Base-by-base conservation (phyloP, 1,140 invertebrate species). In the Coenobita brevimanus region DNA sequence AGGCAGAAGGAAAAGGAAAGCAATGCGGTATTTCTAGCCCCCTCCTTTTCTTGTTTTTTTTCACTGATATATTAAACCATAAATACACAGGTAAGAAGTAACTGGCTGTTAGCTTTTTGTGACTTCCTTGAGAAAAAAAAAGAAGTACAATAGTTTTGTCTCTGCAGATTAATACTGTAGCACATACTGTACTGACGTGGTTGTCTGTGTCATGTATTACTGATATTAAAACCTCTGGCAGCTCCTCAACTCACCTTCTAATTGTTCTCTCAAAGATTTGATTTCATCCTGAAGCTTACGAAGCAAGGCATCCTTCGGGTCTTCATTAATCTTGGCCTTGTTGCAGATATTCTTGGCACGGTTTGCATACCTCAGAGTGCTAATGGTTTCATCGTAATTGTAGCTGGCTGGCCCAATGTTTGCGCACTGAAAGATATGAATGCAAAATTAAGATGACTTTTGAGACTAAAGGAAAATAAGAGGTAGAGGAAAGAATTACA, bases 281-380 rank as follows among this genome's bases (percentile, higher is more conserved):
- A 99, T 99, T 93, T 99, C 98, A 91, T 97, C 95, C 93, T 99
- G 98, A 92, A 99, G 99, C 92, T 98, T 96, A 64, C 98, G 95
- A 21, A 99, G 94, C 33, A 99, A 93, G 2, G 99, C 98, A 93
- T 99, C 98, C 92, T 99, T 99, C 0, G 98, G 98, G 93, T 99
- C 98, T 92, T 99, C 98, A 93, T 99, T 99, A 82, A 99, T 96
- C 90, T 96, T 95, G 73, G 98, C 98, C 90, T 96, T 95, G 93
- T 99, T 99, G 92, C 98, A 97, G 86, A 99, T 99, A 92, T 97
- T 98, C 93, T 99, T 99, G 1, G 98, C 98, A 80, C 98, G 94
- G 93, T 97, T 98, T 0, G 99, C 98, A 93, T 99, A 99, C 21
- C 99, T 94, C 64, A 99, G 93, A 0, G 99, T 99, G 91, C 97